Percentiles rank a stretch among this genome's conserved stretches.
Conservation (phyloP, 2,113 vertebrate genomes). For the Smithornis capensis region DNA sequence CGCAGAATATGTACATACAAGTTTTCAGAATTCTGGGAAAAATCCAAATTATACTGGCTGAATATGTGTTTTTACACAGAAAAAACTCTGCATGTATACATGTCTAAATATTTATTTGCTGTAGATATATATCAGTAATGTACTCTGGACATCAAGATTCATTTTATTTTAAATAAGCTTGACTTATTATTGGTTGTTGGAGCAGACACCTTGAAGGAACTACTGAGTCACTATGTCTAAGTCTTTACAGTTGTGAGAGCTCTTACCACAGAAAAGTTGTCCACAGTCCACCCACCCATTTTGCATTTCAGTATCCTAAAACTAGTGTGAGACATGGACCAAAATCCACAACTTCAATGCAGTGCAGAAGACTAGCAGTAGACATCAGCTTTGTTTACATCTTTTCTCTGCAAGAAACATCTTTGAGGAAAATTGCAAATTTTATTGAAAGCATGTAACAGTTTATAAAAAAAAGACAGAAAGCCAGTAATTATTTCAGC, state of each 20-base stretch:
- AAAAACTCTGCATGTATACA: neutral
- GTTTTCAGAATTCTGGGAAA: neutral
- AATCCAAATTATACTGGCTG: neutral
- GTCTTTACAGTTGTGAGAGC: neutral
- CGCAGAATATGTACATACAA: neutral
- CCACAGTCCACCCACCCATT: neutral
- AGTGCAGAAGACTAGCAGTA: neutral
- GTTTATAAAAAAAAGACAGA: neutral
- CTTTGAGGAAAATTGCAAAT: neutral
- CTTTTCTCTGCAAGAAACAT: neutral
- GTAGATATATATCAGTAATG: neutral
- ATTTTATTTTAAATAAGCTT: neutral
- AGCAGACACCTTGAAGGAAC: neutral
- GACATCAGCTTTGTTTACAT: neutral
- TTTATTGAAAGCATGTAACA: neutral
- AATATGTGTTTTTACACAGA: neutral
- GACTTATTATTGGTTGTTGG: neutral
- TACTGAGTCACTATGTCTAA: neutral
- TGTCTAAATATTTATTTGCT: neutral
- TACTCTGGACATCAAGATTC: neutral
- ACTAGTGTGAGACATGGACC: neutral
- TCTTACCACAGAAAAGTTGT: neutral
- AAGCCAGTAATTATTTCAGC: neutral
- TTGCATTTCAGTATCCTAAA: neutral
- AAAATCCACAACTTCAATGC: neutral